Conservation (phyloP, 2,888 invertebrate species). For the Rutpela maculata region DNA sequence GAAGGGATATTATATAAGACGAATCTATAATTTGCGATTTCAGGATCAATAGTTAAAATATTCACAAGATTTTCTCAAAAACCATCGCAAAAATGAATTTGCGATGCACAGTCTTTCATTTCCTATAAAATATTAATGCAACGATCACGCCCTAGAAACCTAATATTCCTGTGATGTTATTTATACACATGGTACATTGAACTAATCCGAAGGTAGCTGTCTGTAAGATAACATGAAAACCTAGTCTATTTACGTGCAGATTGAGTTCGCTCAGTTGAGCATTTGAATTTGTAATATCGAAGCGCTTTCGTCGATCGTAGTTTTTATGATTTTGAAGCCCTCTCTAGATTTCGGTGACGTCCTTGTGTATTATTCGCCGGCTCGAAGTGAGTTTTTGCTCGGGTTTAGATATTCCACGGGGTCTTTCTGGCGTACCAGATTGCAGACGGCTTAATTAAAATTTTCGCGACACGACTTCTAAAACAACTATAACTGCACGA, state of each 20-base stretch:
- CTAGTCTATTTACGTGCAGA: constrained; percentile 42
- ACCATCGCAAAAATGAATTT: not conserved
- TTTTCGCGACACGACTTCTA: constrained; percentile 14
- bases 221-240: constrained; percentile 42
- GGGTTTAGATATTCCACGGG: constrained; percentile 18
- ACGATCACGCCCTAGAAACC: not conserved
- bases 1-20: too few species aligned
- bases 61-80: not conserved
- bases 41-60: not conserved
- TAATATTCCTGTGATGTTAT: not conserved
- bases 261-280: constrained; percentile 38
- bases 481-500: constrained; percentile 23
- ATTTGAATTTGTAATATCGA: constrained; percentile 43
- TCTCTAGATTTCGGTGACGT: constrained; percentile 21
- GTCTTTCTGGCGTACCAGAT: constrained; percentile 39
- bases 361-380: constrained; percentile 10
- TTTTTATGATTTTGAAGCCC: constrained; percentile 32
- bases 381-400: constrained; percentile 19
- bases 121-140: not conserved
- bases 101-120: not conserved
- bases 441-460: constrained; percentile 45
- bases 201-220: constrained; percentile 40
- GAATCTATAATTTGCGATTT: not conserved
- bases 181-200: constrained; percentile 35
- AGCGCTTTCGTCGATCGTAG: constrained; percentile 36